A percentile compares a stretch with the other conserved stretches of the same genome.
Conservation (phyloP, 2,113 vertebrate species). For the Rousettus leschenaultii region DNA sequence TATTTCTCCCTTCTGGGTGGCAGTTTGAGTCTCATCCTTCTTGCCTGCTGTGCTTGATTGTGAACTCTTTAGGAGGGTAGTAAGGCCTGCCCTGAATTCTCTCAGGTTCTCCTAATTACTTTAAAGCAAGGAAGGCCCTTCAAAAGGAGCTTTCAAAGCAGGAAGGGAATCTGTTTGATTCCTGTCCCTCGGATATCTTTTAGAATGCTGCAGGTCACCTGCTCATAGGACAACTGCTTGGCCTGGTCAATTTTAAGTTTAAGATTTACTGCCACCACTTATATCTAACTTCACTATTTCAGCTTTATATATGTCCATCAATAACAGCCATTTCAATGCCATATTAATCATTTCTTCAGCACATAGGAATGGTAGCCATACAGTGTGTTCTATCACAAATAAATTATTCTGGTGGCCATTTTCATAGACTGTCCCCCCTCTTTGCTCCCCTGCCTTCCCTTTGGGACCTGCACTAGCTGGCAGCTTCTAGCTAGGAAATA, state of each 20-base stretch:
- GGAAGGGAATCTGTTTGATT: neutral
- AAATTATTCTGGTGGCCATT: neutral
- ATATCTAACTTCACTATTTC: conserved; percentile 44
- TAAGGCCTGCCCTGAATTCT: neutral
- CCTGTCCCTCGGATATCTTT: neutral
- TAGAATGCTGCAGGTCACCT: neutral
- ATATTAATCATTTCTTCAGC: neutral
- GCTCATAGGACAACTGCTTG: neutral
- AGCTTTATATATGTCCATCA: conserved; percentile 45
- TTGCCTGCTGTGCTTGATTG: neutral
- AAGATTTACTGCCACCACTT: conserved; percentile 48
- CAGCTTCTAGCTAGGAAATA: neutral
- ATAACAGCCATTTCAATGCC: conserved; percentile 3
- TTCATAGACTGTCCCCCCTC: neutral
- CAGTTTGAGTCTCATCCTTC: neutral
- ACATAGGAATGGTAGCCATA: neutral
- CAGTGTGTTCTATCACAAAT: neutral
- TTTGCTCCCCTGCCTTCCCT: neutral
- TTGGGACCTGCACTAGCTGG: neutral
- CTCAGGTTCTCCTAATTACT: neutral
- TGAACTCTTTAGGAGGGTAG: neutral
- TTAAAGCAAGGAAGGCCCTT: neutral
- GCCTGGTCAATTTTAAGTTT: neutral
- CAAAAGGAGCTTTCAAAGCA: neutral
- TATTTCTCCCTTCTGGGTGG: neutral